Base-by-base conservation (phyloP, 2,113 vertebrate genomes). In the Paedocypris sp. region DNA sequence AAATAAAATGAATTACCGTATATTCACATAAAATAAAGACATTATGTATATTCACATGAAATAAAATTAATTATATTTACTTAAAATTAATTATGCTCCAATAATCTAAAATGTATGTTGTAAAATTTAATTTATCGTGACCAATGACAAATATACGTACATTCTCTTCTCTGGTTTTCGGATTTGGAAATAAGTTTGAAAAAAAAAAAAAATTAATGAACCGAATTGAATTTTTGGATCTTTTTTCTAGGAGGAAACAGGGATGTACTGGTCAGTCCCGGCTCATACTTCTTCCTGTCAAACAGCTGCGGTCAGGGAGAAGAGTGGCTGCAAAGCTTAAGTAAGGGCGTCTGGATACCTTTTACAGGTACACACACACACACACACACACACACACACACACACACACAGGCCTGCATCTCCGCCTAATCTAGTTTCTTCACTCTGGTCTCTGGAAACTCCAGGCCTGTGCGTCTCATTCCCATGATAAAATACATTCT, bases 281-380 rank as follows among this genome's bases (percentile, higher is more conserved):
- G 83, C 5, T 86, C 85, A 7, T 87, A 86, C 49, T 83, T 85
- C 80, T 87, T 88, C 75, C 67, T 86, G 46, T 86, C 83, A 11
- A 87, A 84, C 79, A 86, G 82, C 15, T 79, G 82, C 7, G 81
- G 83, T 68, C 83, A 85, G 62, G 83, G 81, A 0, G 86, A 87
- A 15, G 83, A 85, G 70, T 86, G 85, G 85, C 67, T 88, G 62
- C 82, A 85, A 73, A 86, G 78, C 45, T 79, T 87, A 36, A 84
- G 82, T 69, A 87, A 83, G 47, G 82, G 81, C 15, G 78, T 82
- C n/a, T 86, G 86, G 85, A 83, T 86, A 64, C 86, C 83, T 45
- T 88, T 88, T 48, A 86, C 83, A 69, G 86, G 84, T 85, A 73
- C 22, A 31, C 3, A 12, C 26, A 43, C 28, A 23, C 9, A 26